Conservation (phyloP, 2,797 vertebrate species). For the Clarias fuscus region DNA sequence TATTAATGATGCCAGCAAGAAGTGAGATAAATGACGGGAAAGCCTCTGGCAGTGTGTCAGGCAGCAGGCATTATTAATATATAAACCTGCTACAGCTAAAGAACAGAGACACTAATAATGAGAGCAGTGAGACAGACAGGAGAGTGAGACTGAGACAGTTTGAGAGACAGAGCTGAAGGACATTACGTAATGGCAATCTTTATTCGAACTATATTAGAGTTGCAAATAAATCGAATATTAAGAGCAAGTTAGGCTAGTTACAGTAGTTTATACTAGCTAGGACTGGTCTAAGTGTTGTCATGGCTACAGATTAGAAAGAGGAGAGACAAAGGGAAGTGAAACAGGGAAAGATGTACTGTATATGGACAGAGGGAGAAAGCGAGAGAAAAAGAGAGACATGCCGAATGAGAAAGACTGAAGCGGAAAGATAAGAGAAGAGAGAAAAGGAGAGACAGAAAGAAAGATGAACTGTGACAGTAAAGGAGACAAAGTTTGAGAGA, state of each 20-base stretch:
- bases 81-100: slow-evolving; percentile 56
- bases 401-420: no score
- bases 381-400: neutral
- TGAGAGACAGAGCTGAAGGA: neutral
- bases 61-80: slow-evolving; percentile 49
- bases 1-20: slow-evolving; percentile 50
- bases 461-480: neutral
- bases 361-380: neutral
- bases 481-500: neutral
- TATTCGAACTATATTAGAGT: neutral
- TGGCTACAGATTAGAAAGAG: neutral
- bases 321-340: neutral
- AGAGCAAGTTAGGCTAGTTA: neutral
- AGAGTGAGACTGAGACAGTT: slow-evolving; percentile 4
- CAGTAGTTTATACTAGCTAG: neutral
- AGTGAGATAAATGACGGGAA: slow-evolving; percentile 58
- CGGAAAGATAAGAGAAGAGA: neutral
- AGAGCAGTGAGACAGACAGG: neutral
- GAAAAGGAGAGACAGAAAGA: neutral
- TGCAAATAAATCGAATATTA: neutral
- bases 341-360: no score
- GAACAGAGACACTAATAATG: slow-evolving; percentile 29
- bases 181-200: neutral
- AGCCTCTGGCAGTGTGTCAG: slow-evolving; percentile 61
- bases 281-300: neutral